phyloP scores from a whole-genome alignment of 2,113 vertebrate species.

The Phrynosoma platyrhinos region DNA sequence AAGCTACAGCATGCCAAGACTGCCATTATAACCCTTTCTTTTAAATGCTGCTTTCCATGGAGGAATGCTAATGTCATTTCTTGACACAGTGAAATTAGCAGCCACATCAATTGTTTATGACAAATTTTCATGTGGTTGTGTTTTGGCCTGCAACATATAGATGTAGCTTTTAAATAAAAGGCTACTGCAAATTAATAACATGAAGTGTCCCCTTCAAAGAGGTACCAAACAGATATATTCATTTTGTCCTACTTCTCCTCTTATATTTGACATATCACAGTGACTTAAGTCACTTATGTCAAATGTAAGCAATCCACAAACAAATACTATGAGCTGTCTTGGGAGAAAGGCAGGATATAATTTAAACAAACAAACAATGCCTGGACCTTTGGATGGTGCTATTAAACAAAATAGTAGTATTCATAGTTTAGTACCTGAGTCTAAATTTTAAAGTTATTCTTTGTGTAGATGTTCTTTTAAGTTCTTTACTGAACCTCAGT shows the following conservation, averaged over 20 bases:
- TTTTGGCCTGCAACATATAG: slow-evolving; percentile 39
- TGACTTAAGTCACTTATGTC: background rate
- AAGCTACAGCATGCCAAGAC: background rate
- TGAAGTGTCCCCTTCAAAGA: too few relatives aligned
- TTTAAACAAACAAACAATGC: too few relatives aligned
- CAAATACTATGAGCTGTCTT: too few relatives aligned
- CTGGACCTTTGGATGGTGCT: too few relatives aligned
- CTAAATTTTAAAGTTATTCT: too few relatives aligned
- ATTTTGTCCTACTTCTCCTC: too few relatives aligned
- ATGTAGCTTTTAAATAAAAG: background rate
- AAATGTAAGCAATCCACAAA: background rate
- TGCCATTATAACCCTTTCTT: background rate
- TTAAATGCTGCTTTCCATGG: slow-evolving; percentile 3
- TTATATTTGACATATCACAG: background rate
- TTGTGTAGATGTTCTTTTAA: too few relatives aligned
- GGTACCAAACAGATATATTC: too few relatives aligned
- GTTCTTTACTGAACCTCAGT: too few relatives aligned
- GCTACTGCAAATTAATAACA: slow-evolving; percentile 38
- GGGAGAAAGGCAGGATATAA: too few relatives aligned
- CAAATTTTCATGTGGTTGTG: slow-evolving; percentile 54
- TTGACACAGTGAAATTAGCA: slow-evolving; percentile 47
- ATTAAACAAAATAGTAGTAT: too few relatives aligned
- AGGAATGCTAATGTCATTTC: slow-evolving; percentile 58
- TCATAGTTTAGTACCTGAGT: too few relatives aligned
- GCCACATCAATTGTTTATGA: slow-evolving; percentile 40